Base-by-base conservation (phyloP, 2,113 vertebrate species). In the Aphyosemion australe region DNA sequence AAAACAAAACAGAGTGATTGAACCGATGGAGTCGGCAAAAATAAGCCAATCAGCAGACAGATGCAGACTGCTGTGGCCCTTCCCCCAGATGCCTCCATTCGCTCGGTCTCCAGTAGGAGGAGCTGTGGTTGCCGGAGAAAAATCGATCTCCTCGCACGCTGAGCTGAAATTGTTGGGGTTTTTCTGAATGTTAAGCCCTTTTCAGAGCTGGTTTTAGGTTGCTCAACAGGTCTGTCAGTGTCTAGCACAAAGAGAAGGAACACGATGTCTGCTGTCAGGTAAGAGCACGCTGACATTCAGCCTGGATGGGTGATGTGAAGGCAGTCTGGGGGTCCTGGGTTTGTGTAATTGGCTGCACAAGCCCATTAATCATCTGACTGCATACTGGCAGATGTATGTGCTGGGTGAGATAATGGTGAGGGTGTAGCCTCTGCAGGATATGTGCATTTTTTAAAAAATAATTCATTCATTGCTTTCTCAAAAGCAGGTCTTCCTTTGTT, bases 181-280 rank as follows among this genome's bases (percentile, higher is more conserved):
- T 85, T 88, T 75, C 71, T 55, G 51, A 21, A 73, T 67, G 47
- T 52, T 32, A 39, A 32, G 69, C n/a, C 43, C 67, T 67, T 74
- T 84, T 74, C 59, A 57, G 58, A 82, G 57, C 46, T 32, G 39
- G 68, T 55, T 74, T 79, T 59, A 70, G 87, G 68, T 61, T 19
- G 41, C 47, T 78, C 87, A 85, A 89, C 87, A 90, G 77, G 85
- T 91, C 69, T 84, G 51, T 60, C 72, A 61, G 20, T 60, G 8
- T 51, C 42, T 68, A 32, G 37, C 61, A 66, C 13, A 81, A 26
- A 76, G 48, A 67, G 53, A 15, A 54, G 64, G 62, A 15, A 62
- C 43, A 84, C 18, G 53, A 92, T 92, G 91, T 69, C 88, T 72
- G 55, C 75, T 79, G 69, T 69, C 64, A 85, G 91, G 91, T 92